phyloP scores from a whole-genome alignment of 2,113 vertebrate species.

The Mustela lutreola region DNA sequence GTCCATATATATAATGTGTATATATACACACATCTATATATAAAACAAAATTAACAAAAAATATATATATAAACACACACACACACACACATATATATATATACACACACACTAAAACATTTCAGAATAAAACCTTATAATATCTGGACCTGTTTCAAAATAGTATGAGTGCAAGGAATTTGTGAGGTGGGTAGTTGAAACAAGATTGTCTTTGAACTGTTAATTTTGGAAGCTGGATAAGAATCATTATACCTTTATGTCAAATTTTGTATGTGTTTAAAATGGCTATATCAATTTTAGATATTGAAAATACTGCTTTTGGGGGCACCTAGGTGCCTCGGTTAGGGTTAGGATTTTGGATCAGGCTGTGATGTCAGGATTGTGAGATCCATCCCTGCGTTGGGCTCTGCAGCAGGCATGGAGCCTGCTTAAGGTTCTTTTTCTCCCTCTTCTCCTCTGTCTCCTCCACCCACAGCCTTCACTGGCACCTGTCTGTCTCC shows the following conservation, averaged over 20 bases:
- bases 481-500: not conserved
- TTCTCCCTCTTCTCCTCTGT: not conserved
- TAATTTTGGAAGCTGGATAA: not conserved
- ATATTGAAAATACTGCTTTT: not conserved
- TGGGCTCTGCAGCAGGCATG: not conserved
- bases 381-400: not conserved
- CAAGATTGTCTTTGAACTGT: not conserved
- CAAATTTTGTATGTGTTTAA: not conserved
- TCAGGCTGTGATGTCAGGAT: not conserved
- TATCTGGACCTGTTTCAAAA: not conserved
- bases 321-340: not conserved
- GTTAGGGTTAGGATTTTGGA: not conserved
- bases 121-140: not conserved
- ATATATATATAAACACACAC: no score
- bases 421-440: not conserved
- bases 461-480: fast-evolving
- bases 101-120: not conserved
- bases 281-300: not conserved
- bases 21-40: no score
- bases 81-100: no score
- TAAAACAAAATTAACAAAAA: no score
- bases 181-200: not conserved
- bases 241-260: not conserved
- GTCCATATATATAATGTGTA: not conserved
- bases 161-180: not conserved